Evolutionary conservation across 2,888 invertebrate species (phyloP).

Genomic region (Liodrosophila aerea): DNA sequence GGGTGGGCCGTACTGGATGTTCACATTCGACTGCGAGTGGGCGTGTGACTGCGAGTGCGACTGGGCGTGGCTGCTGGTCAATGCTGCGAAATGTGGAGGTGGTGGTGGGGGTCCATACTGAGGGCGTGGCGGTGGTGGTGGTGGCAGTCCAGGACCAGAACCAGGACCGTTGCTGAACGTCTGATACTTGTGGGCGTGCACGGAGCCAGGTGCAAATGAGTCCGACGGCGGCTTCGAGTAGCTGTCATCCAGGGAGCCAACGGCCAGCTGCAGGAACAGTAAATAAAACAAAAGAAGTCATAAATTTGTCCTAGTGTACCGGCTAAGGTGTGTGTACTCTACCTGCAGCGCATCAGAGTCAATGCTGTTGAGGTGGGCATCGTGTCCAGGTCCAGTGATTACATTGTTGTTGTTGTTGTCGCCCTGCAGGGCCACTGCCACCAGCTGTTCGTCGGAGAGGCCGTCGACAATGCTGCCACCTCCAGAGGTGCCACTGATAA

Average conservation of each 20-base stretch:
- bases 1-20: slow-evolving; percentile 75
- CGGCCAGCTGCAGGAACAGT: slow-evolving; percentile 70
- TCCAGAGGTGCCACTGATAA: background rate
- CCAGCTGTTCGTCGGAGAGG: slow-evolving; percentile 80
- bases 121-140: slow-evolving; percentile 83
- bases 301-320: background rate
- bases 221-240: slow-evolving; percentile 83
- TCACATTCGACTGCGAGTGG: slow-evolving; percentile 61
- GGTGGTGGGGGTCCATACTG: slow-evolving; percentile 63
- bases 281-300: too few relatives aligned
- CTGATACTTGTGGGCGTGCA: slow-evolving; percentile 72
- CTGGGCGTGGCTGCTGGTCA: slow-evolving; percentile 38
- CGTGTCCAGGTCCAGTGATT: slow-evolving; percentile 54
- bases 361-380: slow-evolving; percentile 67
- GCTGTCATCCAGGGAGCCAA: slow-evolving; percentile 80
- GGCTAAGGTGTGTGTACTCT: too few relatives aligned
- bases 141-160: slow-evolving; percentile 57
- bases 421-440: slow-evolving; percentile 80
- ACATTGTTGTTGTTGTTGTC: slow-evolving; percentile 40
- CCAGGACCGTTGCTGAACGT: slow-evolving; percentile 46
- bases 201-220: slow-evolving; percentile 81
- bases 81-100: slow-evolving; percentile 33
- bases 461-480: slow-evolving; percentile 62
- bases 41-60: slow-evolving; percentile 25
- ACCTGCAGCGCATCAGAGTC: slow-evolving; percentile 63